These are phyloP conservation scores for Laodelphax striatellus DNA, from an alignment of 1,140 invertebrate species.

Conservation along the genomic window DNA sequence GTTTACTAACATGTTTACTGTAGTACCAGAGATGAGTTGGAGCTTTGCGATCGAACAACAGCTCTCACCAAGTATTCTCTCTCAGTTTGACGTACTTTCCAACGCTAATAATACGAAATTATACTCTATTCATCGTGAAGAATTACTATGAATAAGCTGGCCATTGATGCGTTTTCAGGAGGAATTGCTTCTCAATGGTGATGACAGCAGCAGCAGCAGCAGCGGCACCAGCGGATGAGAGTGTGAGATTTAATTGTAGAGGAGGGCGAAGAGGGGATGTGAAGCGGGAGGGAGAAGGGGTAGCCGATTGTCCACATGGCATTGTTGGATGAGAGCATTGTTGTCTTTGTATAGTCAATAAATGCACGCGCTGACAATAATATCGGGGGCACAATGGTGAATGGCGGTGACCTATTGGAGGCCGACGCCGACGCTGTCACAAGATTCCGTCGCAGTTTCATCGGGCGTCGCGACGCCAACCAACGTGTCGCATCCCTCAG, in stretches of 20 bases:
- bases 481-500: background rate
- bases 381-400: background rate
- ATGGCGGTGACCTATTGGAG: background rate
- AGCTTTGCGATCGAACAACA: no score
- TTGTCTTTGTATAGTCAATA: conserved; percentile 2
- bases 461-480: background rate
- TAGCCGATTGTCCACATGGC: background rate
- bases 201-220: background rate
- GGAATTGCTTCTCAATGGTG: background rate
- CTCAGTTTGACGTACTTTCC: background rate
- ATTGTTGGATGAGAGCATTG: conserved; percentile 1
- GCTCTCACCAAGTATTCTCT: background rate
- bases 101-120: background rate
- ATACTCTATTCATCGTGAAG: background rate
- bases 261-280: background rate
- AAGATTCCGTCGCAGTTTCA: background rate
- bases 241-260: no score
- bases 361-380: conserved; percentile 1
- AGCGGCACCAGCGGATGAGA: no score
- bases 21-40: no score
- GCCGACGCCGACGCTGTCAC: background rate
- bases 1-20: no score
- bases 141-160: background rate
- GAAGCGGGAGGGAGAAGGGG: background rate
- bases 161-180: background rate